These are phyloP conservation scores for Hydra vulgaris DNA, from an alignment of 30 jellyfish, hydroid and myxozoan genomes.

Conservation along the genomic window DNA sequence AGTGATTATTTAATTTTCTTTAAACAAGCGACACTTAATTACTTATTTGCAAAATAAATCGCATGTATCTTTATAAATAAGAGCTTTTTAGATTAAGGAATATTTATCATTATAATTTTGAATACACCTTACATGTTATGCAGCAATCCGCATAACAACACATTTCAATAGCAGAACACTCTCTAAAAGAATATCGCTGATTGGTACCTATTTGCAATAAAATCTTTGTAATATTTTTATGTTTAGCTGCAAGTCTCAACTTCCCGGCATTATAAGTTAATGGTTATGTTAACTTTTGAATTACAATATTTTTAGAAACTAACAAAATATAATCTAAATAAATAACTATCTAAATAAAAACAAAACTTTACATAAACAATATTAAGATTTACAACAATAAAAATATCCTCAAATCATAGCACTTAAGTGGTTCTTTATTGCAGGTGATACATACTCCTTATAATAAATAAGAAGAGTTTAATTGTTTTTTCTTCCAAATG, in stretches of 20 bases:
- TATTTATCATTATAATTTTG: neutral
- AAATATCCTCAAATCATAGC: no score
- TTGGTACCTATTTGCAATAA: neutral
- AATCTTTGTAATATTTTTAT: neutral
- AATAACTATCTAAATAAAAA: no score
- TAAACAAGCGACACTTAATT: no score
- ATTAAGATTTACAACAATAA: no score
- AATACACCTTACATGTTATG: neutral
- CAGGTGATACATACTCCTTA: no score
- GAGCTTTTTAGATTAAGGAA: neutral
- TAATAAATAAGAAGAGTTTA: no score
- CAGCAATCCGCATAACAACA: neutral
- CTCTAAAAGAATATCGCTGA: neutral
- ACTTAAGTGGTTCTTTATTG: no score
- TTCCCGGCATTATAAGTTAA: slow-evolving; percentile 1
- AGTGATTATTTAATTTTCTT: no score
- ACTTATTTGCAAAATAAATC: neutral
- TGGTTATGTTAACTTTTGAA: neutral
- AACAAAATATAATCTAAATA: no score
- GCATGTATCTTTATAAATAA: neutral
- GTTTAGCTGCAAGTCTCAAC: neutral
- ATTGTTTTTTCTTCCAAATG: no score
- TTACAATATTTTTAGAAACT: no score
- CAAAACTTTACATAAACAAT: no score
- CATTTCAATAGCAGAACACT: neutral